Conservation (phyloP, 2,888 invertebrate species). For the Drosophila paucipuncta region DNA sequence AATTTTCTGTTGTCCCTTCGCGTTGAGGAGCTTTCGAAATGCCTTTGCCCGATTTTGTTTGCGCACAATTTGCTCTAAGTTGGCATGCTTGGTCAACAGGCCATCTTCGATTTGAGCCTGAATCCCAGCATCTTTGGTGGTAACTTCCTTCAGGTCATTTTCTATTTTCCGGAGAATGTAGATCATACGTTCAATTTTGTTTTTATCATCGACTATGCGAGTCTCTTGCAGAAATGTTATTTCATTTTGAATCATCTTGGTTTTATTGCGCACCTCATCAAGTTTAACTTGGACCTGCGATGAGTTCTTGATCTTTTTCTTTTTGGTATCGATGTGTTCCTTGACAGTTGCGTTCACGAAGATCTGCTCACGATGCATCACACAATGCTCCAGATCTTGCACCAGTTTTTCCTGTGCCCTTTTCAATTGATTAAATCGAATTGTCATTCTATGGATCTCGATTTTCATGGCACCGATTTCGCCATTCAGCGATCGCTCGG, state of each 20-base stretch:
- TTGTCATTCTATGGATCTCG: constrained; percentile 94
- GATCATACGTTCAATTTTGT: constrained; percentile 68
- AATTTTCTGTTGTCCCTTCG: constrained; percentile 50
- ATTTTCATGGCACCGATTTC: constrained; percentile 91
- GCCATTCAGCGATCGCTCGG: constrained; percentile 88
- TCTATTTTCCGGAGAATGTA: constrained; percentile 70
- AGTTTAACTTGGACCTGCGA: constrained; percentile 87
- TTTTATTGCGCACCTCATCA: constrained; percentile 87
- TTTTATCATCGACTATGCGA: constrained; percentile 67
- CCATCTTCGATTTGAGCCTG: constrained; percentile 85
- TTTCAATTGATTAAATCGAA: constrained; percentile 85
- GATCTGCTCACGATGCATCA: constrained; percentile 88
- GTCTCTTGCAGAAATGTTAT: constrained; percentile 71
- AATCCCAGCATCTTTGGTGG: constrained; percentile 72
- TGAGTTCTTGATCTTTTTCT: constrained; percentile 85
- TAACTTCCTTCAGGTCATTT: constrained; percentile 74
- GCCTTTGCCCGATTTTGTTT: constrained; percentile 68
- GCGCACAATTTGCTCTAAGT: constrained; percentile 65
- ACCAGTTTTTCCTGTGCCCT: constrained; percentile 85
- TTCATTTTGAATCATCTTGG: constrained; percentile 86
- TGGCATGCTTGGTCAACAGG: constrained; percentile 82
- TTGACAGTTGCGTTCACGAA: constrained; percentile 87
- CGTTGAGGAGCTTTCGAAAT: constrained; percentile 50
- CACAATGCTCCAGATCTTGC: constrained; percentile 88
- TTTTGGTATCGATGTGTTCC: constrained; percentile 86